Conservation (phyloP, 1,140 invertebrate genomes). For the Cydia pomonella region DNA sequence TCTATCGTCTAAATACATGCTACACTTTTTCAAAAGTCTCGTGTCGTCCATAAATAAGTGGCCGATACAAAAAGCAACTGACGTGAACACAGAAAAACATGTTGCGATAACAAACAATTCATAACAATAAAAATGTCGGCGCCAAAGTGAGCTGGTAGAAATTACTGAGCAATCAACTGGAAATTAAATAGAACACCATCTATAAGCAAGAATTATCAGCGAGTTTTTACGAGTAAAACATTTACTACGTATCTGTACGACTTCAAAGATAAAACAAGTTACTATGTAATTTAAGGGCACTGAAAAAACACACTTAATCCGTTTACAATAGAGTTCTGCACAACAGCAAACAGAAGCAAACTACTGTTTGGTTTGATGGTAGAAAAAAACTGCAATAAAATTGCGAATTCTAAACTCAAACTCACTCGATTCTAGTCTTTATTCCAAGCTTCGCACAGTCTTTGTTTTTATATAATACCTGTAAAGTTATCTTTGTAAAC, state of each 20-base stretch:
- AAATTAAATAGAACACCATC: slow-evolving; percentile 74
- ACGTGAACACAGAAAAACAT: slow-evolving; percentile 9
- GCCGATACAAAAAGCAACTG: background rate
- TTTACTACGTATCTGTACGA: slow-evolving; percentile 49
- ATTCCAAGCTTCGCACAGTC: slow-evolving; percentile 14
- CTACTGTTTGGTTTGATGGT: slow-evolving; percentile 18
- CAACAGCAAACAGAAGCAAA: background rate
- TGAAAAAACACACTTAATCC: background rate
- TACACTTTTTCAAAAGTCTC: background rate
- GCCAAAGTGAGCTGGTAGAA: slow-evolving; percentile 50
- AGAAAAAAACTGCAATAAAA: slow-evolving; percentile 15
- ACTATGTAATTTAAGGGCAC: background rate
- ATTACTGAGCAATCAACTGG: slow-evolving; percentile 63
- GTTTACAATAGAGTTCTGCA: background rate
- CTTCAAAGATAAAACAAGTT: background rate
- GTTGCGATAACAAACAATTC: slow-evolving; percentile 58
- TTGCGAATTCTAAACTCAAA: background rate
- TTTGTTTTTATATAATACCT: slow-evolving; percentile 1
- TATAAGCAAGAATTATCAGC: slow-evolving; percentile 68
- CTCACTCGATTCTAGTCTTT: background rate
- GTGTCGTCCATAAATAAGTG: slow-evolving; percentile 17
- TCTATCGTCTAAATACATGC: background rate
- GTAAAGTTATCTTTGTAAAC: slow-evolving; percentile 44
- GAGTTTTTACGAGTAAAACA: slow-evolving; percentile 71
- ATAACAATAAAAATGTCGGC: slow-evolving; percentile 73